phyloP scores from a whole-genome alignment of 2,888 invertebrate genomes.

The Lapara coniferarum region DNA sequence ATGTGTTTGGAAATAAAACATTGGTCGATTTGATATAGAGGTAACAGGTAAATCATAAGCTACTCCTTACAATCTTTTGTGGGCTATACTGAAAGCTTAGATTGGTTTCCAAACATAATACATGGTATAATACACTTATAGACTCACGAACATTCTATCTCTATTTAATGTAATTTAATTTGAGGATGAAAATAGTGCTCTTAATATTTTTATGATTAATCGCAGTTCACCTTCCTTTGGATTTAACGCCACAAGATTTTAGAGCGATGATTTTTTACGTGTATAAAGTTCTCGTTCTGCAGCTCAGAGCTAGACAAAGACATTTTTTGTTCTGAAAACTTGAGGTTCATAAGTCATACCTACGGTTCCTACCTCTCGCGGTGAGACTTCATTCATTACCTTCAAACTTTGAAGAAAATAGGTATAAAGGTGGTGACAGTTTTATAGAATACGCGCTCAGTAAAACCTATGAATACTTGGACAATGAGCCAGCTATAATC shows the following conservation, averaged over 20 bases:
- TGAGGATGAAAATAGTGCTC: not conserved
- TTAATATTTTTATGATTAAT: slow-evolving; percentile 14
- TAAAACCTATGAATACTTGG: too few relatives aligned
- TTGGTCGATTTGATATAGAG: too few relatives aligned
- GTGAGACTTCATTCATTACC: not conserved
- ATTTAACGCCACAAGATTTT: not conserved
- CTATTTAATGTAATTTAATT: not conserved
- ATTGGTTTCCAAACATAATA: too few relatives aligned
- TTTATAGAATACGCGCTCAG: too few relatives aligned
- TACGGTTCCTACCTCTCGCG: not conserved
- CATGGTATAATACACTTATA: too few relatives aligned
- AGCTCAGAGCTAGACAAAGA: slow-evolving; percentile 1
- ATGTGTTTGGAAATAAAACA: too few relatives aligned
- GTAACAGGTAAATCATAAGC: too few relatives aligned
- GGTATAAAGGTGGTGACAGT: not conserved
- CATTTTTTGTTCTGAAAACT: not conserved
- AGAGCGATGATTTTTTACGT: slow-evolving; percentile 5
- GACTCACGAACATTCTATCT: not conserved
- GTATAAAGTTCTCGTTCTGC: not conserved
- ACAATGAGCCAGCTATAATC: too few relatives aligned
- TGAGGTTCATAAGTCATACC: not conserved
- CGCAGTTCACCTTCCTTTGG: not conserved
- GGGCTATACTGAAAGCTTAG: too few relatives aligned
- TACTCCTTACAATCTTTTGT: too few relatives aligned
- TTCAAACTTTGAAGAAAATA: not conserved